A percentile compares a stretch with the other conserved stretches of the same genome.
Evolutionary conservation across 2,888 invertebrate species (phyloP).

Genomic region (Pharmacophagus antenor): DNA sequence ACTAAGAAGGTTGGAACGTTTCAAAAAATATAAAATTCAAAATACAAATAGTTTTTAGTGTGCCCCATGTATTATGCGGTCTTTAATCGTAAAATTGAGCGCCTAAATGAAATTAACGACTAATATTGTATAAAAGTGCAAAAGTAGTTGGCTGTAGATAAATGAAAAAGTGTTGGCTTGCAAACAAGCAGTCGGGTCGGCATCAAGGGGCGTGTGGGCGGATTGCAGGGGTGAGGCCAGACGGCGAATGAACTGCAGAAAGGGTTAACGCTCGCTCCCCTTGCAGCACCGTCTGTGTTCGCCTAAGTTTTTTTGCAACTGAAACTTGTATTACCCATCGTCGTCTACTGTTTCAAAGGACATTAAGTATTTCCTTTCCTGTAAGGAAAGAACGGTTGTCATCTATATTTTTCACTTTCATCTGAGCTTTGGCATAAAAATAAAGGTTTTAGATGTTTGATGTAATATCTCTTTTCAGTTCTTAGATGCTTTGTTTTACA

Average conservation of each 20-base stretch:
- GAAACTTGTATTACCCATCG: slow-evolving; percentile 39
- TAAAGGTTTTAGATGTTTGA: neutral
- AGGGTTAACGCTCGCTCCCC: slow-evolving; percentile 80
- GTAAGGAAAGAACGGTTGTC: slow-evolving; percentile 25
- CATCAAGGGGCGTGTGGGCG: slow-evolving; percentile 55
- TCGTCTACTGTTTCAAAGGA: slow-evolving; percentile 8
- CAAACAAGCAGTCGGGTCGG: slow-evolving; percentile 63
- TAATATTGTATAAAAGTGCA: slow-evolving; percentile 28
- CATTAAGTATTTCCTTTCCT: slow-evolving; percentile 2
- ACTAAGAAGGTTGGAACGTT: too few species aligned
- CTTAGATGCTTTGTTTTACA: too few species aligned
- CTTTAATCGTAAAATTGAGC: slow-evolving; percentile 6
- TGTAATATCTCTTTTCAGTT: neutral
- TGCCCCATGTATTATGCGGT: neutral
- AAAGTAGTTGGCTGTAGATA: slow-evolving; percentile 35
- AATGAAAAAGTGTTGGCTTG: slow-evolving; percentile 58
- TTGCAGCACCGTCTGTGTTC: slow-evolving; percentile 73
- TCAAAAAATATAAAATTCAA: too few species aligned
- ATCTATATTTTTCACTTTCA: neutral
- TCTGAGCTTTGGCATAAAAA: neutral
- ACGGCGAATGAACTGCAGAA: slow-evolving; percentile 83
- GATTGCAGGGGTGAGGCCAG: slow-evolving; percentile 78
- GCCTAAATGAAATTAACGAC: slow-evolving; percentile 15
- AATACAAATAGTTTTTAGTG: too few species aligned
- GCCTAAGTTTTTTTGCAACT: slow-evolving; percentile 55